Conservation (phyloP, 1,140 invertebrate species). For the Caenorhabditis latens region DNA sequence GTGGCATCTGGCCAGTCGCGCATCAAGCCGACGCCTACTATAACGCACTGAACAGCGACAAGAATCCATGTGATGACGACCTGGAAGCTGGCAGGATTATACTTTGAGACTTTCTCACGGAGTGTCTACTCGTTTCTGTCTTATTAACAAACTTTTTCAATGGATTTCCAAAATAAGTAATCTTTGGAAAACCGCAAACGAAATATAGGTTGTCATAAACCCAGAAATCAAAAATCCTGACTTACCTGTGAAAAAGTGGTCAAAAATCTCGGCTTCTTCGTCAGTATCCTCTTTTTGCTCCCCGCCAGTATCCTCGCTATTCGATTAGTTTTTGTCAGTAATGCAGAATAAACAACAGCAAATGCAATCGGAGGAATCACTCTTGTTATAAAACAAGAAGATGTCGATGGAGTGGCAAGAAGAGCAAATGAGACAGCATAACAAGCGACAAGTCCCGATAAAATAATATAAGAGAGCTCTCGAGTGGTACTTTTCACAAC, state of each 20-base stretch:
- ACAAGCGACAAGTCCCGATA: conserved; percentile 81
- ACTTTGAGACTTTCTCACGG: neutral
- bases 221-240: no score
- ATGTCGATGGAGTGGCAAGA: conserved; percentile 82
- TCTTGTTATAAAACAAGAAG: conserved; percentile 63
- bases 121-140: no score
- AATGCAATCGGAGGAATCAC: conserved; percentile 82
- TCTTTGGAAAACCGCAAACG: no score
- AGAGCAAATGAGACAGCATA: conserved; percentile 83
- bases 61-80: conserved; percentile 80
- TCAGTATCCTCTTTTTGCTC: conserved; percentile 86
- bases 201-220: no score
- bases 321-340: conserved; percentile 88
- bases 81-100: conserved; percentile 67
- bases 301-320: conserved; percentile 88
- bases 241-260: conserved; percentile 82
- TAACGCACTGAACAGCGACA: conserved; percentile 83
- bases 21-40: conserved; percentile 83
- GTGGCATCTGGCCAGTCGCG: conserved; percentile 83
- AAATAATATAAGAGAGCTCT: conserved; percentile 84
- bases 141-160: no score
- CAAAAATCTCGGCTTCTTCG: conserved; percentile 84
- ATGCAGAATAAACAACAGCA: conserved; percentile 86
- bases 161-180: no score
- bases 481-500: conserved; percentile 83